A percentile compares a stretch with the other conserved stretches of the same genome.
phyloP scores from a whole-genome alignment of 2,888 invertebrate species.

The Charanyca ferruginea region DNA sequence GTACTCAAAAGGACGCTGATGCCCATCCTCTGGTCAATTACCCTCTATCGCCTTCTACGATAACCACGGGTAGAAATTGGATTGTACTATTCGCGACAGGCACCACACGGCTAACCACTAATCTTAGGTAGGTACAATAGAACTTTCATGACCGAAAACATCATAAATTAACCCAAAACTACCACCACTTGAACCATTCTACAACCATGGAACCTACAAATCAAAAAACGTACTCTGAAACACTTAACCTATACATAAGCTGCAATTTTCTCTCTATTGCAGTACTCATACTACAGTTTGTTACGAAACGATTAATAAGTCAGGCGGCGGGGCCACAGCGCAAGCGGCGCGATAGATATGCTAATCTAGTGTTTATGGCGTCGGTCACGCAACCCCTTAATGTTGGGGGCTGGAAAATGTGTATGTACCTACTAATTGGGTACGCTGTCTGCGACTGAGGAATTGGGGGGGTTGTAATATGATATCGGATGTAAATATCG shows the following conservation, averaged over 20 bases:
- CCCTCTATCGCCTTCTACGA: too few species aligned
- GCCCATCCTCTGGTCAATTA: too few species aligned
- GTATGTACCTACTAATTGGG: constrained; percentile 56
- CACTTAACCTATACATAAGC: constrained; percentile 26
- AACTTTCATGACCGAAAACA: not conserved
- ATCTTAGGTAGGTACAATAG: not conserved
- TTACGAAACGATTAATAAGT: constrained; percentile 47
- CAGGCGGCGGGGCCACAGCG: constrained; percentile 27
- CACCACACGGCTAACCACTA: too few species aligned
- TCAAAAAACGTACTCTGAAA: constrained; percentile 15
- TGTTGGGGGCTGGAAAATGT: constrained; percentile 37
- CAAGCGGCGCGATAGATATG: constrained; percentile 65
- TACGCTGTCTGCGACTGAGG: constrained; percentile 50
- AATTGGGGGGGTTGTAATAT: constrained; percentile 31
- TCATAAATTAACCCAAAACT: constrained; percentile 9
- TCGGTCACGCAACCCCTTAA: constrained; percentile 63
- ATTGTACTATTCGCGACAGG: too few species aligned
- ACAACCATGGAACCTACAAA: constrained; percentile 15
- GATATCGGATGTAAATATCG: constrained; percentile 12
- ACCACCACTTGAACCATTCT: not conserved
- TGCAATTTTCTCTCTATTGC: constrained; percentile 37
- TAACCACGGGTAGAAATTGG: too few species aligned
- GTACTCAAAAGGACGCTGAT: too few species aligned
- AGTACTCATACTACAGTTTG: constrained; percentile 33
- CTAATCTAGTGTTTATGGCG: constrained; percentile 69